These are phyloP conservation scores for Cololabis saira DNA, from an alignment of 2,113 vertebrate genomes.

Conservation along the genomic window DNA sequence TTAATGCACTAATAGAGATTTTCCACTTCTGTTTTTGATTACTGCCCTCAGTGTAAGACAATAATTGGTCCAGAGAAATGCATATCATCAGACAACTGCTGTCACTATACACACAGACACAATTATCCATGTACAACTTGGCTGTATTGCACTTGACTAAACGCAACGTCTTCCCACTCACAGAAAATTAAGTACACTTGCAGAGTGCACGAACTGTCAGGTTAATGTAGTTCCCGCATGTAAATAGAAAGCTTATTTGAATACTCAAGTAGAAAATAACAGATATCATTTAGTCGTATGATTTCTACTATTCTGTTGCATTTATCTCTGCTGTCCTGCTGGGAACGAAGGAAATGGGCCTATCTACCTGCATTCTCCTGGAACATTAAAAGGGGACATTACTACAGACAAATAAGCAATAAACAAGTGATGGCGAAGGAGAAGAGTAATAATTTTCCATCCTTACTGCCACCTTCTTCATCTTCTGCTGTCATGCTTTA, in stretches of 20 bases:
- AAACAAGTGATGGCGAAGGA: slow-evolving; percentile 57
- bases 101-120: too few relatives aligned
- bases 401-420: slow-evolving; percentile 66
- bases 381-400: slow-evolving; percentile 66
- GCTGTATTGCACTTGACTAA: slow-evolving; percentile 8
- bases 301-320: slow-evolving; percentile 11
- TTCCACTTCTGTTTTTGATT: slow-evolving; percentile 2
- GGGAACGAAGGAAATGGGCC: slow-evolving; percentile 17
- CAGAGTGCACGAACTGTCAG: slow-evolving; percentile 10
- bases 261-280: background rate
- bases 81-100: background rate
- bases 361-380: slow-evolving; percentile 47
- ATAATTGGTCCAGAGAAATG: background rate
- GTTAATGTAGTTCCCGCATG: background rate
- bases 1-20: slow-evolving; percentile 17
- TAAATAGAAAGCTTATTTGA: background rate
- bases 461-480: slow-evolving; percentile 48
- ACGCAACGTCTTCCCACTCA: slow-evolving; percentile 8
- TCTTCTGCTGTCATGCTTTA: slow-evolving; percentile 45
- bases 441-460: slow-evolving; percentile 57
- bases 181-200: background rate
- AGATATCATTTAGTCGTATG: slow-evolving; percentile 18
- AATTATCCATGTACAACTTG: background rate
- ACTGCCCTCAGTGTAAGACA: background rate
- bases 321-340: slow-evolving; percentile 32